Conservation (phyloP, 2,113 vertebrate species). For the Dascyllus trimaculatus region DNA sequence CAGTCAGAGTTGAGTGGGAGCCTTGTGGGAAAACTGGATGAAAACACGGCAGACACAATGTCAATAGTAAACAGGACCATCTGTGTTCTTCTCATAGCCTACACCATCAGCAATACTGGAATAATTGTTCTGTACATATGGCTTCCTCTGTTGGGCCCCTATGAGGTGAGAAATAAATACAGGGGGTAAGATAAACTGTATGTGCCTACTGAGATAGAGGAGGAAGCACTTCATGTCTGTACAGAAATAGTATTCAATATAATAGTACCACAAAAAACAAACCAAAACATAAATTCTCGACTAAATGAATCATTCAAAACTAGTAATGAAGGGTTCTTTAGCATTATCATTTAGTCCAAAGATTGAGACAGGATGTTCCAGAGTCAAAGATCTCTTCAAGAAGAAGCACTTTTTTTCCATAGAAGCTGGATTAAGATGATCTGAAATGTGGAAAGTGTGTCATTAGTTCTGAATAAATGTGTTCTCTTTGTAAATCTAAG, state of each 20-base stretch:
- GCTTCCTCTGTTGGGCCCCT: slow-evolving; percentile 29
- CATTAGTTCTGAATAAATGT: neutral
- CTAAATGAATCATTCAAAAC: neutral
- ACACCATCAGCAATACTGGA: neutral
- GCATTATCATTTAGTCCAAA: neutral
- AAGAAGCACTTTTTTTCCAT: neutral
- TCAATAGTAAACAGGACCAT: slow-evolving; percentile 23
- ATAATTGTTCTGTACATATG: slow-evolving; percentile 29
- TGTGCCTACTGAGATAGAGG: neutral
- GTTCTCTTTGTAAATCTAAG: slow-evolving; percentile 1
- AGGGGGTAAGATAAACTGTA: neutral
- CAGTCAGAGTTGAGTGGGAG: neutral
- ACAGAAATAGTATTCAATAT: neutral
- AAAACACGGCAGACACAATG: slow-evolving; percentile 26
- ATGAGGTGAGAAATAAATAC: slow-evolving; percentile 39
- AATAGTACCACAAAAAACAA: neutral
- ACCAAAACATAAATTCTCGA: neutral
- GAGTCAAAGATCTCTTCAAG: neutral
- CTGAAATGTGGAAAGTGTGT: neutral
- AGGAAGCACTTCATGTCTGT: neutral
- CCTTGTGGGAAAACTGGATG: neutral
- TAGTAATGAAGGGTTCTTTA: neutral
- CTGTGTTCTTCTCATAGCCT: slow-evolving; percentile 14
- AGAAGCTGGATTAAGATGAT: neutral
- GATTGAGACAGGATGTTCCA: neutral